Conservation (phyloP, 2,113 vertebrate species). For the Syrrhaptes paradoxus region DNA sequence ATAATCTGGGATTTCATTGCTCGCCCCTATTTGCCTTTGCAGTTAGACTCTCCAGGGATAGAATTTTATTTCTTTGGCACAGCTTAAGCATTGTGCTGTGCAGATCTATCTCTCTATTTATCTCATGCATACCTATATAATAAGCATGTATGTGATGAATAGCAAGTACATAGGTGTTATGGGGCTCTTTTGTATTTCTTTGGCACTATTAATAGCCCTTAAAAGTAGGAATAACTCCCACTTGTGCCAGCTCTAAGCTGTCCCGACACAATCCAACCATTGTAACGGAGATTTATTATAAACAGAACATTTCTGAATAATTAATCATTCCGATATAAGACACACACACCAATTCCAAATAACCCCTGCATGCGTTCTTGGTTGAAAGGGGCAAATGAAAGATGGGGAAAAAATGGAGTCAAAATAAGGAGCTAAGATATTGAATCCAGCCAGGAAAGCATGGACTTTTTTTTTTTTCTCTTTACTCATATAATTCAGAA, state of each 20-base stretch:
- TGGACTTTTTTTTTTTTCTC: not conserved
- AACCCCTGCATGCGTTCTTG: not conserved
- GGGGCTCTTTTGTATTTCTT: not conserved
- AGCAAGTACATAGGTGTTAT: not conserved
- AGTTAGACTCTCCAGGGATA: not conserved
- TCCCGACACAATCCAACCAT: not conserved
- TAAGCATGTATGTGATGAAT: not conserved
- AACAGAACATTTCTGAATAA: slow-evolving; percentile 56
- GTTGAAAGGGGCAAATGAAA: slow-evolving; percentile 24
- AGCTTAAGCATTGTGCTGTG: not conserved
- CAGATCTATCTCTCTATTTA: slow-evolving; percentile 21
- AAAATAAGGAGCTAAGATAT: not conserved
- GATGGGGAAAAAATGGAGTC: not conserved
- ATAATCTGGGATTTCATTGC: slow-evolving; percentile 13
- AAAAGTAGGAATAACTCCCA: not conserved
- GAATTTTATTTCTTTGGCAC: slow-evolving; percentile 48
- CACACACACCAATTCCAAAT: not conserved
- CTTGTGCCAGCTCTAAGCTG: slow-evolving; percentile 16
- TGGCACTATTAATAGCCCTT: slow-evolving; percentile 28
- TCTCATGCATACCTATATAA: slow-evolving; percentile 44
- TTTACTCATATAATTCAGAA: slow-evolving; percentile 1
- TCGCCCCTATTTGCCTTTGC: not conserved
- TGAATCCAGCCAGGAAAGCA: slow-evolving; percentile 21
- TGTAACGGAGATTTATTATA: slow-evolving; percentile 31
- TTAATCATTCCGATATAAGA: not conserved